Base-by-base conservation (phyloP, 2,113 vertebrate genomes). In the Xiphias gladius region DNA sequence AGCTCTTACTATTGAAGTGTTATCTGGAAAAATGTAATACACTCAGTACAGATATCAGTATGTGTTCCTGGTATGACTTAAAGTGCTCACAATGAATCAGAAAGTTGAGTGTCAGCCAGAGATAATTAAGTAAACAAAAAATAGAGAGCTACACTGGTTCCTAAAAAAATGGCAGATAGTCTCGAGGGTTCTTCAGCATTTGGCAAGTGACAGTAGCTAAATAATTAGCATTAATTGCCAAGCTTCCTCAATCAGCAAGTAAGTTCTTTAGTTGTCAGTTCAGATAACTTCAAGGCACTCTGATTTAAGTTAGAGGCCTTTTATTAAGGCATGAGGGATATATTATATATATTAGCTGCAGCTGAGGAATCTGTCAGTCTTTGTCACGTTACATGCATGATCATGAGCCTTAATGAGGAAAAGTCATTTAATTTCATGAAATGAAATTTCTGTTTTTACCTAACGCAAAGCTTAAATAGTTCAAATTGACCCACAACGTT, bases 131-230 rank as follows among this genome's bases (percentile, higher is more conserved):
- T 30, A 65, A 72, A 55, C n/a, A 46, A 39, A 55, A n/a, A 24
- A 32, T 11, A 12, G 10, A 9, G 24, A 26, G 1, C 55, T 35
- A 0, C 0, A 22, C 7, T 28, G 19, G 10, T 32, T 46, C 46
- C 66, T 30, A 32, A 55, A 16, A n/a, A 43, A 50, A 43, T 61
- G n/a, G 28, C 17, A 37, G 6, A 6, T 7, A 32, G 35, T 67
- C 28, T 73, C 10, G 13, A 63, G 26, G 22, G 46, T 1, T 69
- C 19, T 62, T 52, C 3, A 62, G 71, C 54, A 14, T 62, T 58
- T 78, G 69, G 26, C 37, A 50, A 81, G 19, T 58, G 12, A 57
- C n/a, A 20, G 5, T 30, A 13, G 16, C 50, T 71, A 32, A 65
- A 65, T 72, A n/a, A 30, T 81, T 59, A 22, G 30, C 10, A 24